Base-by-base conservation (phyloP, 2,888 invertebrate genomes). In the Troglohyphantes excavatus region DNA sequence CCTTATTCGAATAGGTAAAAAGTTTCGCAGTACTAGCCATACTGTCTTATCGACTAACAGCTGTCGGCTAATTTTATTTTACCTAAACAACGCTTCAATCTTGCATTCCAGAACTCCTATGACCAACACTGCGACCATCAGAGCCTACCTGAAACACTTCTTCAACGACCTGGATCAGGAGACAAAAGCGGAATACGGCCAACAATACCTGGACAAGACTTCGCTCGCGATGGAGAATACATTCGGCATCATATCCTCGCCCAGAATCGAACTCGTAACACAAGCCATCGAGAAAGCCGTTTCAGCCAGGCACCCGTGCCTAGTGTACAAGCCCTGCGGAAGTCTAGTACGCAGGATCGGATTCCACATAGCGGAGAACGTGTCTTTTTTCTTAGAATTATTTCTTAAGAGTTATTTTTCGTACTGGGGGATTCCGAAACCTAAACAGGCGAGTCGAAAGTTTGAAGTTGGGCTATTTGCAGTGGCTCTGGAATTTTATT, bases 101-200 rank as follows among this genome's bases (percentile, higher is more conserved):
- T 68, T 68, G 5, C 19, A 23, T 73, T 76, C 17, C 33, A 61
- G 76, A 61, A 76, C 76, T 33, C 61, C 76, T 1, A 21, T 61
- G 59, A 61, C 76, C n/a, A 61, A 59, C 59, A 33, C n/a, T 1
- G 33, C 59, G 9, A 59, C 29, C 61, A 33, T 76, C n/a, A 19
- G 6, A 19, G 21, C 26, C 13, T 59, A 33, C 76, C 29, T 76
- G 2, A 17, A 76, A 11, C 13, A 1, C n/a, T 19, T 59, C n/a
- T 29, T 46, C 13, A 21, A 11, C 21, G 19, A 11, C 19, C 53
- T 76, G 29, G 33, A 61, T 0, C 19, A 29, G 29, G 61, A 27
- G 9, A 61, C 59, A n/a, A 61, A 29, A 13, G 26, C 3, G 13
- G 61, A 29, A 2, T 76, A 76, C 33, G 59, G 61, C 19, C 29